Conservation (phyloP, 1,140 invertebrate genomes). For the Drosophila paulistorum region DNA sequence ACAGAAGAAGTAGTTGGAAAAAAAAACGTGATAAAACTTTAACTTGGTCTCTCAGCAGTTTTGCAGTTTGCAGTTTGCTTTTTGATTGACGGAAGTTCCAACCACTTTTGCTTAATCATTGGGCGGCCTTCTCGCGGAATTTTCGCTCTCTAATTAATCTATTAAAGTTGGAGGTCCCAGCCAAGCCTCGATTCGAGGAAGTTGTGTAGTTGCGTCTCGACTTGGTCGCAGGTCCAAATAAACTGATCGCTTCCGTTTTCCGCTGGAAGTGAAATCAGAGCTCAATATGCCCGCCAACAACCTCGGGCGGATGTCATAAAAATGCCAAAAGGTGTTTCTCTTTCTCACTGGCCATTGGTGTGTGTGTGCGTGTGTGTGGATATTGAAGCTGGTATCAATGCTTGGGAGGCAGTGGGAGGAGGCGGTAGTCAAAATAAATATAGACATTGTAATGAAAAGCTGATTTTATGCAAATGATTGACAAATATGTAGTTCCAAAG, state of each 20-base stretch:
- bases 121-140: slow-evolving; percentile 56
- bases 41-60: slow-evolving; percentile 14
- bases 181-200: slow-evolving; percentile 64
- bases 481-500: background rate
- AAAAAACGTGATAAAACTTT: slow-evolving; percentile 48
- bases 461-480: background rate
- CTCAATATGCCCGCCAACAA: slow-evolving; percentile 8
- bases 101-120: slow-evolving; percentile 78
- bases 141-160: slow-evolving; percentile 74
- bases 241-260: slow-evolving; percentile 76
- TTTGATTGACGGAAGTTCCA: slow-evolving; percentile 71
- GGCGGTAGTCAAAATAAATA: background rate
- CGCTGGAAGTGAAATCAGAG: slow-evolving; percentile 78
- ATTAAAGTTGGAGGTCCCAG: slow-evolving; percentile 69
- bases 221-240: slow-evolving; percentile 26
- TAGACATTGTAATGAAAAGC: background rate
- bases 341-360: background rate
- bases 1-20: slow-evolving; percentile 14
- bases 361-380: no score
- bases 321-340: slow-evolving; percentile 52
- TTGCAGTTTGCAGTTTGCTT: slow-evolving; percentile 8
- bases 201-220: slow-evolving; percentile 47
- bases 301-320: slow-evolving; percentile 68
- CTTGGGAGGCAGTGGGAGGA: background rate
- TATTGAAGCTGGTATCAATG: no score